Conservation (phyloP, 2,113 vertebrate genomes). For the Periophthalmodon schlosseri region DNA sequence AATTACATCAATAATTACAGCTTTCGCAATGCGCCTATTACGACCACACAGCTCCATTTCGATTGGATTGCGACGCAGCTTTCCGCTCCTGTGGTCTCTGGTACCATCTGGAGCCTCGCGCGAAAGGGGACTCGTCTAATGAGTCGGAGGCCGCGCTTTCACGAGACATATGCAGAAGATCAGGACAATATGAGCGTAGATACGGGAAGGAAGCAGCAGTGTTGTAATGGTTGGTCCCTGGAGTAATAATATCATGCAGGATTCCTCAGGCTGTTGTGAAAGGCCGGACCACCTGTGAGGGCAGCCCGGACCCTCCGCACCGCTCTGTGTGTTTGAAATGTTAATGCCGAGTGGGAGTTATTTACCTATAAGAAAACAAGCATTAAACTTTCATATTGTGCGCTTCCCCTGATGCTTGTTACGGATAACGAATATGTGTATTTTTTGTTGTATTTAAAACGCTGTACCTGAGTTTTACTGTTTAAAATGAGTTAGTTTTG, state of each 20-base stretch:
- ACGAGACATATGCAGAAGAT: conserved; percentile 39
- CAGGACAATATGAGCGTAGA: conserved; percentile 38
- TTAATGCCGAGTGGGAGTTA: conserved; percentile 3
- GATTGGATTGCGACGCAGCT: neutral
- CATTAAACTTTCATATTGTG: conserved; percentile 5
- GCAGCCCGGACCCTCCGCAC: neutral
- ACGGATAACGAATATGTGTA: neutral
- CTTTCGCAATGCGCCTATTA: neutral
- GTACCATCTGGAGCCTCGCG: conserved; percentile 57
- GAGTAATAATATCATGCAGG: conserved; percentile 3
- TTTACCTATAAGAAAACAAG: conserved; percentile 2
- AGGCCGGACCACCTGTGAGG: conserved; percentile 2
- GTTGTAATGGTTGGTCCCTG: conserved; percentile 35
- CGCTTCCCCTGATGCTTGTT: neutral
- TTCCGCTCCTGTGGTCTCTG: conserved; percentile 8
- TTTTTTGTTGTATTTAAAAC: neutral
- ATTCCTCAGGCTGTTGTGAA: conserved; percentile 19
- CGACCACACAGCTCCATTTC: neutral
- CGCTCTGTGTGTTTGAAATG: neutral
- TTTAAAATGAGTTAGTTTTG: too few species aligned
- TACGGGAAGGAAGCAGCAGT: conserved; percentile 21
- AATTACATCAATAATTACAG: neutral
- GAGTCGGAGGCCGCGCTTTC: conserved; percentile 33
- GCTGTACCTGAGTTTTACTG: too few species aligned
- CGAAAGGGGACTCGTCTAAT: conserved; percentile 40